A percentile compares a stretch with the other conserved stretches of the same genome.
These are phyloP conservation scores for Macaria liturata DNA, from an alignment of 2,888 invertebrate genomes.

Conservation along the genomic window DNA sequence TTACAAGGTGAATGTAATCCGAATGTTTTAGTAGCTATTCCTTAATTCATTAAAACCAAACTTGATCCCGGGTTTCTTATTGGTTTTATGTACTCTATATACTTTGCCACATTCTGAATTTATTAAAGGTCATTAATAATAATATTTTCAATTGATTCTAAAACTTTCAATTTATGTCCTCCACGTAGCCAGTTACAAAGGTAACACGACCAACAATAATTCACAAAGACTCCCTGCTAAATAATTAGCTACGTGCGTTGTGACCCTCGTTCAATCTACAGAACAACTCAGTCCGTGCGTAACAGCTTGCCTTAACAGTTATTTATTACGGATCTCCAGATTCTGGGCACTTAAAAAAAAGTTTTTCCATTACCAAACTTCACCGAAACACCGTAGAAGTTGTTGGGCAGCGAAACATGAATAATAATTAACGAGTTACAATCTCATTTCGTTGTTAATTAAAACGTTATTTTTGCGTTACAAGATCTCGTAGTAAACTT, in stretches of 20 bases:
- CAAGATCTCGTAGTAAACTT: conserved; percentile 27
- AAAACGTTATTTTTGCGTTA: conserved; percentile 31
- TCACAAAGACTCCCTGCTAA: conserved; percentile 53
- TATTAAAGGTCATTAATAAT: too few relatives aligned
- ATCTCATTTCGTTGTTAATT: conserved; percentile 31
- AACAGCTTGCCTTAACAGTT: conserved; percentile 79
- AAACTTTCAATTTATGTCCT: conserved; percentile 31
- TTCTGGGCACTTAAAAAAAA: conserved; percentile 73
- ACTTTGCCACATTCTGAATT: too few relatives aligned
- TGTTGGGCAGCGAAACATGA: conserved; percentile 57
- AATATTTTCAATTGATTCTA: too few relatives aligned
- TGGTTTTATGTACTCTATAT: too few relatives aligned
- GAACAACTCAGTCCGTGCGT: conserved; percentile 69
- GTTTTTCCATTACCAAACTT: conserved; percentile 77
- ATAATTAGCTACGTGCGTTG: conserved; percentile 76
- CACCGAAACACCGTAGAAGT: conserved; percentile 57
- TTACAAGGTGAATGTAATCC: too few relatives aligned
- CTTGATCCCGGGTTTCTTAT: too few relatives aligned
- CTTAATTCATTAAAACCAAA: too few relatives aligned
- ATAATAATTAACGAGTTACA: conserved; percentile 62
- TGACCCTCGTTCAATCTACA: conserved; percentile 66
- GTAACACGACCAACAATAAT: conserved; percentile 47
- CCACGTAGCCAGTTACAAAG: conserved; percentile 44
- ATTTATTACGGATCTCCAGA: conserved; percentile 74
- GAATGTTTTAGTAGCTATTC: too few relatives aligned